A percentile compares a stretch with the other conserved stretches of the same genome.
These are phyloP conservation scores for Larimichthys polyactis DNA, from an alignment of 2,113 vertebrate genomes.

Conservation along the genomic window DNA sequence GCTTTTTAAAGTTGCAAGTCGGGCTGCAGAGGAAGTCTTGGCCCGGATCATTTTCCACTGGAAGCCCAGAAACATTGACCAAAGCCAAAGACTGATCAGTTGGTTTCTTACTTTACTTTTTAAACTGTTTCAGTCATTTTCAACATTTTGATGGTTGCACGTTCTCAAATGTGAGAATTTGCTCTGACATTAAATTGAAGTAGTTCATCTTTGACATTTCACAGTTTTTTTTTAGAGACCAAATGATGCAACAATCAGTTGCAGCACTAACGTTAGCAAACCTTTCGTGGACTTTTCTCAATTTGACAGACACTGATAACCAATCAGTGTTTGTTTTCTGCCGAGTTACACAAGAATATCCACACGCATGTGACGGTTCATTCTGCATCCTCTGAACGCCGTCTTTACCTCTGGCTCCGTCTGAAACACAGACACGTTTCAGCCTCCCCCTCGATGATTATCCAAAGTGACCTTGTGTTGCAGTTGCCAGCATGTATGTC, in stretches of 20 bases:
- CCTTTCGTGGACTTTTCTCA: not conserved
- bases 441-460: slow-evolving; percentile 63
- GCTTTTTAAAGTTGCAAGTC: too few species aligned
- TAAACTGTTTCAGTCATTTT: not conserved
- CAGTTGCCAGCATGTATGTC: slow-evolving; percentile 8
- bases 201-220: not conserved
- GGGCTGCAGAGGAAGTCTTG: too few species aligned
- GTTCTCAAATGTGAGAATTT: not conserved
- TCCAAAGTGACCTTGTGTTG: slow-evolving; percentile 75
- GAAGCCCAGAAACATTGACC: too few species aligned
- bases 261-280: not conserved
- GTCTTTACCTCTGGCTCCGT: slow-evolving; percentile 23
- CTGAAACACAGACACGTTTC: slow-evolving; percentile 34
- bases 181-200: not conserved
- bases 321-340: not conserved
- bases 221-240: not conserved
- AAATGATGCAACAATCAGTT: not conserved
- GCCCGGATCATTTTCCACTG: too few species aligned
- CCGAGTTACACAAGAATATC: not conserved
- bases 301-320: not conserved
- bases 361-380: not conserved
- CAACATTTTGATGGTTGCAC: not conserved
- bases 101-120: too few species aligned
- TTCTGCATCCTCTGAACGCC: not conserved
- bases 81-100: too few species aligned